These are phyloP conservation scores for Triplophysa rosa DNA, from an alignment of 2,113 vertebrate genomes.

Conservation along the genomic window DNA sequence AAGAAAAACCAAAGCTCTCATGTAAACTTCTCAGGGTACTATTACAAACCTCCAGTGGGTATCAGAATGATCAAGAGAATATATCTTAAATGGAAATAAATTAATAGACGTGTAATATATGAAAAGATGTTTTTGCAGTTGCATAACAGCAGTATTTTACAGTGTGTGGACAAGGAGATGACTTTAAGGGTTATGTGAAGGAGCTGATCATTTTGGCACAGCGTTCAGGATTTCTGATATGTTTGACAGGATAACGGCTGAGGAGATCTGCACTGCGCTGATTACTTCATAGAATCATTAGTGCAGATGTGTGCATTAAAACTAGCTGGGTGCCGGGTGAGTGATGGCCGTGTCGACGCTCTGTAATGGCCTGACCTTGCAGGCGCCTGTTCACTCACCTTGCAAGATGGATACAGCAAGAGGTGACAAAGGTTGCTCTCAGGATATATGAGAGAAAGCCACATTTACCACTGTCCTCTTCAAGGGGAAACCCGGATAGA, in stretches of 20 bases:
- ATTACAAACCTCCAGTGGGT: neutral
- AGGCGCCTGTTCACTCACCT: conserved; percentile 37
- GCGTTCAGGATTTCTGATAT: neutral
- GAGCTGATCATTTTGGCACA: conserved; percentile 20
- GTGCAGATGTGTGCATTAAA: conserved; percentile 42
- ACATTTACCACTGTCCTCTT: conserved; percentile 31
- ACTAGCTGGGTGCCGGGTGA: conserved; percentile 38
- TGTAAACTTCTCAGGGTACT: neutral
- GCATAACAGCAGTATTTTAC: conserved; percentile 3
- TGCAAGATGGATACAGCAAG: neutral
- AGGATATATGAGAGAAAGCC: conserved; percentile 13
- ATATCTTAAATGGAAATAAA: conserved; percentile 4
- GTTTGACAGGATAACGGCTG: conserved; percentile 20
- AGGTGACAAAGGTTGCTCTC: conserved; percentile 22
- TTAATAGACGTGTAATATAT: neutral
- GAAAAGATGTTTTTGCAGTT: neutral
- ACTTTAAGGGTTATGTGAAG: neutral
- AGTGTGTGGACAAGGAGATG: neutral
- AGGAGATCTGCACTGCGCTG: neutral
- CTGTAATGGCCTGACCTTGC: conserved; percentile 51
- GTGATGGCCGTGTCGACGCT: conserved; percentile 45
- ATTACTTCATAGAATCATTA: conserved; percentile 46
- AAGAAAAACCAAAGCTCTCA: neutral
- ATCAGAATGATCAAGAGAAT: conserved; percentile 3
- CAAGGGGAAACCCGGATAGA: conserved; percentile 33